Conservation (phyloP, 2,113 vertebrate genomes). For the Callopanchax toddi region DNA sequence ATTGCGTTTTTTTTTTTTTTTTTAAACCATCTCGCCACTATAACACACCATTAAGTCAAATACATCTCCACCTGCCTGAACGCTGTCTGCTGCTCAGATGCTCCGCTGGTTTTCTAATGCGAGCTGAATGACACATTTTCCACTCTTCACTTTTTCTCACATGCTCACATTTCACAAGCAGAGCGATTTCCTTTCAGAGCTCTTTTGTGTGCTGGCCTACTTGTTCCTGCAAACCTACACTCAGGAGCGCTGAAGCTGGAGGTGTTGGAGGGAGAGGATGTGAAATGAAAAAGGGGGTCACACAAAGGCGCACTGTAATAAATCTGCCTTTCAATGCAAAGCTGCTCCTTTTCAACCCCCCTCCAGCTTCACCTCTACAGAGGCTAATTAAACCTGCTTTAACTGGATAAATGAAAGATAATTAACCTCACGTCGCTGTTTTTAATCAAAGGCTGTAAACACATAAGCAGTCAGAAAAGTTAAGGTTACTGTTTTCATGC, state of each 20-base stretch:
- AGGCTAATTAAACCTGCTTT: background rate
- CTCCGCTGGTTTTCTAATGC: slow-evolving; percentile 21
- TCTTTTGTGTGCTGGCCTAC: slow-evolving; percentile 54
- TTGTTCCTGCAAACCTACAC: slow-evolving; percentile 50
- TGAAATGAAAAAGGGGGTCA: slow-evolving; percentile 32
- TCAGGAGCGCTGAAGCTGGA: slow-evolving; percentile 26
- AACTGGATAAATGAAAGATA: slow-evolving; percentile 19
- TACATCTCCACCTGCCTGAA: slow-evolving; percentile 43
- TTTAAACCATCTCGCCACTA: slow-evolving; percentile 7
- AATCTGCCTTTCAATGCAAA: slow-evolving; percentile 10
- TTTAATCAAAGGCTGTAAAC: slow-evolving; percentile 77
- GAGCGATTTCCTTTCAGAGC: slow-evolving; percentile 40
- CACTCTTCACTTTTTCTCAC: slow-evolving; percentile 22
- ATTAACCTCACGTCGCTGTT: slow-evolving; percentile 77
- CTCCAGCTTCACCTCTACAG: slow-evolving; percentile 8
- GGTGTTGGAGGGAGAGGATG: slow-evolving; percentile 18
- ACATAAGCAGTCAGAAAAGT: slow-evolving; percentile 61
- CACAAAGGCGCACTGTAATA: slow-evolving; percentile 28
- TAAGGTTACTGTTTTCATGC: slow-evolving; percentile 21
- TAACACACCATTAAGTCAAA: slow-evolving; percentile 40
- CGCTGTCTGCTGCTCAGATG: slow-evolving; percentile 33
- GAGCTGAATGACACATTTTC: slow-evolving; percentile 40
- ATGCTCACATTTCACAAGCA: slow-evolving; percentile 39
- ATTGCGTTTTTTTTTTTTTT: slow-evolving; percentile 30
- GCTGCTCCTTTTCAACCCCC: slow-evolving; percentile 5